phyloP scores from a whole-genome alignment of 2,113 vertebrate species.

The Nothoprocta perdicaria region DNA sequence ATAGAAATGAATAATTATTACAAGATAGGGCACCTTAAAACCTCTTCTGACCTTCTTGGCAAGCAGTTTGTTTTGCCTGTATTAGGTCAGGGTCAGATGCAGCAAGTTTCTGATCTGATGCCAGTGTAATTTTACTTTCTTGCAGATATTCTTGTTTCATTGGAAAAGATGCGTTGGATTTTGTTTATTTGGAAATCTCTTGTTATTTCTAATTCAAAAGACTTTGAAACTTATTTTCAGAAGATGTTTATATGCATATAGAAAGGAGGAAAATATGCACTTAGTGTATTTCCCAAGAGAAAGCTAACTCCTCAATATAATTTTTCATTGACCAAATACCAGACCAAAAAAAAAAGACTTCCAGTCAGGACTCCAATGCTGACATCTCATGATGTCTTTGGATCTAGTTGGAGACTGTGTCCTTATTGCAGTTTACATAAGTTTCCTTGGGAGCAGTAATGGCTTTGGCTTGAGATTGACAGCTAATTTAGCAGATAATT shows the following conservation, averaged over 20 bases:
- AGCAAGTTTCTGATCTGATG: neutral
- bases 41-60: neutral
- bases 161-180: neutral
- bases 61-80: neutral
- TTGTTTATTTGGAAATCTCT: neutral
- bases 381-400: neutral
- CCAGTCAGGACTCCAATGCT: neutral
- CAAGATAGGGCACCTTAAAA: neutral
- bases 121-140: neutral
- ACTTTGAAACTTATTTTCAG: neutral
- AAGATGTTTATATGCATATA: neutral
- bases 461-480: neutral
- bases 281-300: no score
- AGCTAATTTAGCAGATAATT: neutral
- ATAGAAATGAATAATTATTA: neutral
- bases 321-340: neutral
- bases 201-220: neutral
- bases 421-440: neutral
- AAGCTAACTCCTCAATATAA: no score
- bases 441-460: neutral
- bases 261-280: neutral
- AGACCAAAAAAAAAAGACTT: neutral
- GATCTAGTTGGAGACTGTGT: neutral
- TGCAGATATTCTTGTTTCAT: neutral
- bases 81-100: neutral